Base-by-base conservation (phyloP, 2,797 vertebrate species). In the Aulostomus chinensis region DNA sequence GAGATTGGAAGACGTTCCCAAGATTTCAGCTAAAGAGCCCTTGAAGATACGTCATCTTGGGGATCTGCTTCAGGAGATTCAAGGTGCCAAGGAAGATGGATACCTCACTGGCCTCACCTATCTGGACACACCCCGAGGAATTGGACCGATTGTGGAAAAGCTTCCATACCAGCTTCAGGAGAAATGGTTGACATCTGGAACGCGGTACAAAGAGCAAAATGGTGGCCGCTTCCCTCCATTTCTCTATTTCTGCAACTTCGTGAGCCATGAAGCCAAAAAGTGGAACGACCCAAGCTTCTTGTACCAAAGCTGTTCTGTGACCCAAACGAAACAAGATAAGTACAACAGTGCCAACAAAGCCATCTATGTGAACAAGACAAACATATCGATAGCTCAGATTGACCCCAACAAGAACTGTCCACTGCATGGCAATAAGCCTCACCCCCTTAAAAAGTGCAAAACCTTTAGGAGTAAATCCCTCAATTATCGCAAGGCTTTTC, bases 91-190 rank as follows among this genome's bases (percentile, higher is more conserved):
- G 10, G 48, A 65, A n/a, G 51, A 71, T 9, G 45, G 51, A 0
- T 47, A 55, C 21, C 31, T 74, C 1, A 25, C 41, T 5, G 57
- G 60, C 1, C 12, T 69, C 4, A 26, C 29, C 1, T 65, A 73
- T 21, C 24, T 76, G 1, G 51, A 70, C 13, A 73, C 54, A 3
- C 36, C 59, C 1, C 18, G 10, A 9, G 47, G 39, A 7, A 55
- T 74, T 1, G 13, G 21, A 7, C 51, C 37, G 26, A 58, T 76
- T 8, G 8, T 54, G 1, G 14, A 52, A 2, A 56, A 65, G 2
- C 54, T 70, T 4, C 48, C 68, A 7, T 72, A 21, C 25, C 4
- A 26, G 1, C 52, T 68, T 5, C 66, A 74, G 4, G 66, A 73
- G 2, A 78, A 43, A 15, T 68, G 64, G 53, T 2, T 62, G 22